Evolutionary conservation across 1,140 invertebrate genomes (phyloP), one percentile per base, ranked within the genome.

Genomic region (Brachionus calyciflorus): DNA sequence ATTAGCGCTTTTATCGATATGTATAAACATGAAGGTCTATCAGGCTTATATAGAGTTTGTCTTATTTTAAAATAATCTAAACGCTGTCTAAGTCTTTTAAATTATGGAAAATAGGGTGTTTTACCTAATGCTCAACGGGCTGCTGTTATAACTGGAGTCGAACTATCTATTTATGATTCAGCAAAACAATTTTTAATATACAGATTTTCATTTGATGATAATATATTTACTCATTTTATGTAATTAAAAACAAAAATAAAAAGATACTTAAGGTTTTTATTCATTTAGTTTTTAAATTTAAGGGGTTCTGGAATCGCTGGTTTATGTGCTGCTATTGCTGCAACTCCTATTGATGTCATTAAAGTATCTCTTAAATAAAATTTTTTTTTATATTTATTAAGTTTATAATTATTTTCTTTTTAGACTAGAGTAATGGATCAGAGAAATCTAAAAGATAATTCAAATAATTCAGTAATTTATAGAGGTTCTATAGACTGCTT

Each of bases 121-220:
- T 90, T 90, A 46, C 92, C 93, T 33, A 97, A 93, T 75, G 90
- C 92, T 21, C 93, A 95, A 85, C 88, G 93, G 82, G 93, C 93
- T 57, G 93, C 92, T 12, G 88, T 94, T 48, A 93, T 95, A 81
- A 92, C 92, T 30, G 93, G 92, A 40, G 93, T 96, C 17, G 93
- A 96, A 86, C 87, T 97, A 78, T 93, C 93, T 76, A 92, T 92
- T 46, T 97, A 96, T 87, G 93, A 97, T 86, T 90, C 91, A 80
- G 91, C 89, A 83, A 97, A 96, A 87, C 89, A 89, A 80, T 88
- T 90, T 80, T 87, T 96, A 68, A 88, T 90, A 19, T 30, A 48
- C n/a, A 80, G 81, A 80, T 86, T 85, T 19, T 77, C 88, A 26
- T 86, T 94, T 80, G 91, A 91, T 5, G 91, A 96, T 86, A 89